A percentile compares a stretch with the other conserved stretches of the same genome.
Evolutionary conservation across 2,797 vertebrate species (phyloP).

Genomic region (Thaleichthys pacificus): DNA sequence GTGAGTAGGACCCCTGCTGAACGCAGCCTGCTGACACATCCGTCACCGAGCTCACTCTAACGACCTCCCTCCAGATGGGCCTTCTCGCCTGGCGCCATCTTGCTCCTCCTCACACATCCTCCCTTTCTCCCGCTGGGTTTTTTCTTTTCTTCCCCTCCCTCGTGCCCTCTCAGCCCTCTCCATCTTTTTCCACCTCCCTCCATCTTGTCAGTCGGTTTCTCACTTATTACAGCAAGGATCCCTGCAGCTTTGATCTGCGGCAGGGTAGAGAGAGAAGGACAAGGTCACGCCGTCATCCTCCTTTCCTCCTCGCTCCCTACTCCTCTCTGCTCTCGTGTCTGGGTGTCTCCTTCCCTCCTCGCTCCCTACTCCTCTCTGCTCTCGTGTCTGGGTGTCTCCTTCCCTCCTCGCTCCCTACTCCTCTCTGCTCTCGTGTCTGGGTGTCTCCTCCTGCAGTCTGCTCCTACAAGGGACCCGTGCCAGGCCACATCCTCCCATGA

Average conservation of each 20-base stretch:
- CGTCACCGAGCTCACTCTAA: not conserved
- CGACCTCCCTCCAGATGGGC: slow-evolving; percentile 36
- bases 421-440: no score
- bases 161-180: not conserved
- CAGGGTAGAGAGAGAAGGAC: no score
- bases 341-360: no score
- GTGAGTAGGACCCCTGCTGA: slow-evolving; percentile 79
- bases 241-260: no score
- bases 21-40: slow-evolving; percentile 9
- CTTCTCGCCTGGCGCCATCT: not conserved
- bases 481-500: not conserved
- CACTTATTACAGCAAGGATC: no score
- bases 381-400: not conserved
- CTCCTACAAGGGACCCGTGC: not conserved
- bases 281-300: not conserved
- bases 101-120: not conserved
- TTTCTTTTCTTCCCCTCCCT: not conserved
- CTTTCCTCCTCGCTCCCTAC: not conserved
- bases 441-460: not conserved
- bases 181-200: not conserved
- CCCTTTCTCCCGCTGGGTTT: not conserved
- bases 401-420: not conserved
- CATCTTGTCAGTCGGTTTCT: not conserved
- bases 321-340: not conserved
- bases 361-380: no score